A percentile compares a stretch with the other conserved stretches of the same genome.
phyloP scores from a whole-genome alignment of 2,797 vertebrate genomes.

The Gastrophryne carolinensis region DNA sequence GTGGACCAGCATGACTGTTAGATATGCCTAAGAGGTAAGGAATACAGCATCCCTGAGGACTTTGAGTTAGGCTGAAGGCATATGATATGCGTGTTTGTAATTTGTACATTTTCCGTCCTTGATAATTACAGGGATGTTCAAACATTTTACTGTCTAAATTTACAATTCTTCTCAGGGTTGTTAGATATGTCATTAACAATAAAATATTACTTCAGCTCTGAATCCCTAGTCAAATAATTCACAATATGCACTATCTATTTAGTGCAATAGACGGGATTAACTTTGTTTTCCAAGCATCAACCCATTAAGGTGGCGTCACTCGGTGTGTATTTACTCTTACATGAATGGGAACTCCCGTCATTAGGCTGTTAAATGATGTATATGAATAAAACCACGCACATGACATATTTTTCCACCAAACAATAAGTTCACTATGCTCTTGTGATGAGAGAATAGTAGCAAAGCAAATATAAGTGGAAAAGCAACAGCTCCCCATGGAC shows the following conservation, averaged over 20 bases:
- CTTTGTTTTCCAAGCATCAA: not conserved
- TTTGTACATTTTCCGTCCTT: not conserved
- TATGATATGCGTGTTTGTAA: not conserved
- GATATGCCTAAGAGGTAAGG: no score
- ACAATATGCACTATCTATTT: not conserved
- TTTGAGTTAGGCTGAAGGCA: no score
- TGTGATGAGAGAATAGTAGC: no score
- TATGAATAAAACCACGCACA: conserved; percentile 27
- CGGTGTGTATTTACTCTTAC: conserved; percentile 10
- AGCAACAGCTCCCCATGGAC: no score
- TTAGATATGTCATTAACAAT: not conserved
- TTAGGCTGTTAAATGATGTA: not conserved
- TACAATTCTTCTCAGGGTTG: not conserved
- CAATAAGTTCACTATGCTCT: no score
- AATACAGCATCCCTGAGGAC: no score
- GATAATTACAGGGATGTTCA: not conserved
- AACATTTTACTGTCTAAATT: not conserved
- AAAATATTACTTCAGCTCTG: not conserved
- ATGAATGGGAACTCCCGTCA: not conserved
- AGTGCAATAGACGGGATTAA: not conserved
- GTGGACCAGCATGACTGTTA: no score
- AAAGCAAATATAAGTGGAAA: no score
- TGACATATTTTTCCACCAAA: no score
- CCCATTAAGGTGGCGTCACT: not conserved
- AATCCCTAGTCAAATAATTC: not conserved